A percentile compares a stretch with the other conserved stretches of the same genome.
phyloP scores from a whole-genome alignment of 1,140 invertebrate genomes.

The Vanessa atalanta region DNA sequence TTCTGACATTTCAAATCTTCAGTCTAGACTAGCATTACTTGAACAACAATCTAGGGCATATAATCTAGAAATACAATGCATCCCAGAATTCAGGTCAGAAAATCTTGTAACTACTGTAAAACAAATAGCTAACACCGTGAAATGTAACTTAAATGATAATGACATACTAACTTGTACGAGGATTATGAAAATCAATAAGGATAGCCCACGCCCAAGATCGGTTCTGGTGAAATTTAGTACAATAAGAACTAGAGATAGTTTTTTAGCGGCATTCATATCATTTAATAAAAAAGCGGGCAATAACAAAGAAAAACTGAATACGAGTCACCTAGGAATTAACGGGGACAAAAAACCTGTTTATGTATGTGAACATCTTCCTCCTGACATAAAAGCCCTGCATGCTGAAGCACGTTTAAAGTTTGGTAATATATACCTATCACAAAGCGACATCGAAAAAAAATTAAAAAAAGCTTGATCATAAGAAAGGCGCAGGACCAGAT shows the following conservation, averaged over 20 bases:
- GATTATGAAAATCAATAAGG: conserved; percentile 15
- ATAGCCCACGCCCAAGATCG: conserved; percentile 14
- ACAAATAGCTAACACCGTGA: conserved; percentile 22
- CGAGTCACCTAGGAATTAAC: conserved; percentile 1
- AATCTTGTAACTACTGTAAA: conserved; percentile 33
- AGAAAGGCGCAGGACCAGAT: neutral
- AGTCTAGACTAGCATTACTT: conserved; percentile 10
- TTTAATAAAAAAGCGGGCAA: neutral
- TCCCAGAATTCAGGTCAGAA: conserved; percentile 38
- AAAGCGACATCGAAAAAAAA: conserved; percentile 14
- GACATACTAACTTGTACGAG: conserved; percentile 28
- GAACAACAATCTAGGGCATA: conserved; percentile 34
- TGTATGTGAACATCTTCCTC: conserved; percentile 17
- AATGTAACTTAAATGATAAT: conserved; percentile 22
- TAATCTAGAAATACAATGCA: conserved; percentile 44
- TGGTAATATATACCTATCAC: conserved; percentile 18
- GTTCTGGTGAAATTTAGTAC: conserved; percentile 7
- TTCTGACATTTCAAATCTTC: conserved; percentile 3
- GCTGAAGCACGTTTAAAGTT: conserved; percentile 13
- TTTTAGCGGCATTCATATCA: neutral
- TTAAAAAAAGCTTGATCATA: conserved; percentile 3
- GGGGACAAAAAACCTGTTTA: conserved; percentile 11
- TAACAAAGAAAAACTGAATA: neutral
- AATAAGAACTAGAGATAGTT: conserved; percentile 1
- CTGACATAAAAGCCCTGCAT: conserved; percentile 12